Evolutionary conservation across 2,113 vertebrate species (phyloP), one percentile per base, ranked within the genome.

Genomic region (Myrmecophaga tridactyla): DNA sequence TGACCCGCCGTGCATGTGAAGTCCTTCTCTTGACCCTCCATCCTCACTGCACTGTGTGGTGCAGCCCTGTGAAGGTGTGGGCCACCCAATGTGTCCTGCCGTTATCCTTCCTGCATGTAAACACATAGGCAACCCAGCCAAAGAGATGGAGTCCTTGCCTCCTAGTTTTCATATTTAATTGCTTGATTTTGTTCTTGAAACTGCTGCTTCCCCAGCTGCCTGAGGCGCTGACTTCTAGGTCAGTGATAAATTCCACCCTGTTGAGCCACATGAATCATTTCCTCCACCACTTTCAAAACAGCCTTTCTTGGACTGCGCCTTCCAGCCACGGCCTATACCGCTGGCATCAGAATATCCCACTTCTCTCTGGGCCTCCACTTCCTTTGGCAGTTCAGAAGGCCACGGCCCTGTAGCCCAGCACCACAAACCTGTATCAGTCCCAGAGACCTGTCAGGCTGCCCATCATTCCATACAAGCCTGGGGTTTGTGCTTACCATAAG

Each of bases 161-260:
- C 51, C 67, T 31, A 7, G 41, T 83, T 39, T 67, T 90, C 60
- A 21, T 67, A 17, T 78, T 93, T 75, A 84, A 67, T 87, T 93
- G 36, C 39, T 86, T 63, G 60, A 86, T 78, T 96, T 89, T 86
- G 36, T 81, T 91, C 78, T 95, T 93, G 83, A 95, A 97, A 53
- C 39, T 56, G 12, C 67, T 95, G 69, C 34, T 95, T 90, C 63
- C 82, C 90, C n/a, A 62, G 39, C 31, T 65, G 27, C 51, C 63
- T 8, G 3, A 93, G 73, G 29, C 72, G 69, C 46, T 80, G 82
- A 86, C 90, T 91, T 96, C 46, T 94, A 95, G 95, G 94, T 73
- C 94, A 95, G 78, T 88, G 86, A 95, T 90, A 93, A 92, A 95
- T 96, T 91, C 69, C 48, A 77, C 36, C 58, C 94, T 86, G n/a